Evolutionary conservation across 2,113 vertebrate genomes (phyloP).

Genomic region (Dicaeum eximium): DNA sequence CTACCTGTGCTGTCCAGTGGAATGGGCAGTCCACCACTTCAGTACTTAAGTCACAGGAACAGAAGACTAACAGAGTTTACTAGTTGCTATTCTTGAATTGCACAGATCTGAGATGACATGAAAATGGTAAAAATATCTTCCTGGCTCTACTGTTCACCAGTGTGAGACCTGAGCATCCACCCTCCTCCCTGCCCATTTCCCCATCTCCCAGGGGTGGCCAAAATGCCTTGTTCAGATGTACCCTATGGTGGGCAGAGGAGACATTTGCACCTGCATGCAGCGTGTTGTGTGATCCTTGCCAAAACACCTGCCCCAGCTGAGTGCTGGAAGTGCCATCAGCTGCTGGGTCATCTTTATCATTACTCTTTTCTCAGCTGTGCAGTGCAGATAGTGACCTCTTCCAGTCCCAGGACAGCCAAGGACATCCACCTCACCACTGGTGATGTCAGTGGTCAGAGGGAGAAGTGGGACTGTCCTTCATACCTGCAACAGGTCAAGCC

Average conservation of each 20-base stretch:
- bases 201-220: background rate
- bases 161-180: background rate
- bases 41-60: background rate
- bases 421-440: background rate
- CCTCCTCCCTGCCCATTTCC: background rate
- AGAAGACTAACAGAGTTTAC: background rate
- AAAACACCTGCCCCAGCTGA: background rate
- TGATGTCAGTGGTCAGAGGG: background rate
- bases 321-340: background rate
- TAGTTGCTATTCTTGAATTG: background rate
- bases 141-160: background rate
- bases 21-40: background rate
- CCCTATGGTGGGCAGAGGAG: background rate
- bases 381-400: background rate
- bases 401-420: background rate
- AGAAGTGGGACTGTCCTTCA: rapidly evolving
- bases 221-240: background rate
- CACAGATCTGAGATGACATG: background rate
- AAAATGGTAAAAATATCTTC: background rate
- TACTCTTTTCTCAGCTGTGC: background rate
- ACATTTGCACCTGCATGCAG: background rate
- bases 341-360: background rate
- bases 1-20: background rate
- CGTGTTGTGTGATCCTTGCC: background rate
- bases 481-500: background rate